Conservation (phyloP, 2,797 vertebrate species). For the Acipenser oxyrinchus region DNA sequence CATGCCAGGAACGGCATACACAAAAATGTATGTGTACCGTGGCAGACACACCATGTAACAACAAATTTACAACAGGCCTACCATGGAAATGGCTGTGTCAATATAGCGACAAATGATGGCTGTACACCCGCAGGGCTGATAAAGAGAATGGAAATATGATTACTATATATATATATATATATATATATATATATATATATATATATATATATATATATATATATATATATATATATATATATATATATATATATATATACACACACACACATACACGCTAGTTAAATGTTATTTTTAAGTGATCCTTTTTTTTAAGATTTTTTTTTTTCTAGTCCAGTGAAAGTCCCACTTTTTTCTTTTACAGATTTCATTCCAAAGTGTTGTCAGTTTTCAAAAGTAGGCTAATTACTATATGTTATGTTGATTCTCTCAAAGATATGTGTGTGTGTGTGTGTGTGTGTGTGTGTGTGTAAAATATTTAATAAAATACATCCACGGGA, state of each 20-base stretch:
- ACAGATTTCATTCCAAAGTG: too few species aligned
- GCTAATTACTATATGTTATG: too few species aligned
- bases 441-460: too few species aligned
- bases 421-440: too few species aligned
- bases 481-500: too few species aligned
- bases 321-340: not conserved
- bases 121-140: constrained; percentile 50
- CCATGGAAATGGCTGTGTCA: constrained; percentile 77
- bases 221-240: too few species aligned
- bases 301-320: not conserved
- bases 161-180: too few species aligned
- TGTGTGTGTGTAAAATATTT: too few species aligned
- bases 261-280: constrained; percentile 8
- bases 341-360: too few species aligned
- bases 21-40: constrained; percentile 72
- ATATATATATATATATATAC: not conserved
- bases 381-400: too few species aligned
- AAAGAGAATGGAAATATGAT: constrained; percentile 9
- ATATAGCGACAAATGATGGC: constrained; percentile 63
- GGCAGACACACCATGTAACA: constrained; percentile 77
- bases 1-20: constrained; percentile 55
- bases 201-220: not conserved
- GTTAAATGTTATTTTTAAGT: not conserved
- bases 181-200: not conserved
- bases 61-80: constrained; percentile 77